Evolutionary conservation across 2,888 invertebrate species (phyloP).

Genomic region (Parochlus steinenii): DNA sequence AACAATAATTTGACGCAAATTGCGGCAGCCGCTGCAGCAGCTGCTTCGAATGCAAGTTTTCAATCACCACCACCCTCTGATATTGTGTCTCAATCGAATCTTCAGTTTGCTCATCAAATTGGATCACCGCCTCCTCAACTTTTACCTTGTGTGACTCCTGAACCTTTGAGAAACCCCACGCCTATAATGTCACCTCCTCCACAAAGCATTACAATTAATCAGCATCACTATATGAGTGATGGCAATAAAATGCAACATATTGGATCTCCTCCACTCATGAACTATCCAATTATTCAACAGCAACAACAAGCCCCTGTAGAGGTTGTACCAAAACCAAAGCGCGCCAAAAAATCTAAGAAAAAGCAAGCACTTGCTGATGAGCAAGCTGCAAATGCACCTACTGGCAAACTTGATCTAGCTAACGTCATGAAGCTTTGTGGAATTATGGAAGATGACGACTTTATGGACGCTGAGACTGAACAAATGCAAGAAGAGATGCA

Average conservation of each 20-base stretch:
- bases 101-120: conserved; percentile 2
- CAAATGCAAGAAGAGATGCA: conserved; percentile 5
- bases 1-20: conserved; percentile 27
- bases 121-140: conserved; percentile 3
- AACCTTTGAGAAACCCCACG: conserved; percentile 2
- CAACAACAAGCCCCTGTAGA: not conserved
- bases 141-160: not conserved
- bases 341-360: conserved; percentile 9
- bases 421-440: conserved; percentile 60
- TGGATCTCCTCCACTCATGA: conserved; percentile 2
- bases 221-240: conserved; percentile 3
- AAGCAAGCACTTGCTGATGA: conserved; percentile 2
- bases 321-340: conserved; percentile 1
- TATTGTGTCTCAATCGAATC: conserved; percentile 3
- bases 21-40: conserved; percentile 19
- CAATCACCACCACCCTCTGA: conserved; percentile 23
- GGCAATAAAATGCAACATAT: conserved; percentile 9
- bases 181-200: conserved; percentile 8
- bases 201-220: conserved; percentile 8
- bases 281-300: conserved; percentile 9
- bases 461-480: conserved; percentile 23
- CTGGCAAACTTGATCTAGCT: conserved; percentile 44
- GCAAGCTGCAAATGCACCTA: conserved; percentile 16
- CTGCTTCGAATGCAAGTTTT: conserved; percentile 22
- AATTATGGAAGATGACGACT: conserved; percentile 48